A percentile compares a stretch with the other conserved stretches of the same genome.
phyloP scores from a whole-genome alignment of 2,888 invertebrate genomes.

The Cephus pulcher region DNA sequence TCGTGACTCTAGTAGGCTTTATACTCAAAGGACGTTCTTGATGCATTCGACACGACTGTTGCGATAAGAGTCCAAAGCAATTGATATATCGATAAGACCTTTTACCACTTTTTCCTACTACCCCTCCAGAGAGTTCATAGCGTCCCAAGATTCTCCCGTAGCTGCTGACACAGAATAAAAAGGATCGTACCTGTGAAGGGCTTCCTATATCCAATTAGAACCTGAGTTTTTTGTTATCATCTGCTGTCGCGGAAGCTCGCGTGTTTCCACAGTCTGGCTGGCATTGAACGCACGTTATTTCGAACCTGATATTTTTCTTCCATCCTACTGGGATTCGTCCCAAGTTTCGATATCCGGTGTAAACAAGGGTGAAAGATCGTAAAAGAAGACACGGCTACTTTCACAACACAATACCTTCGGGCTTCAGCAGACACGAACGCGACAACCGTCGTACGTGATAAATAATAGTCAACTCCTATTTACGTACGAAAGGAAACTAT shows the following conservation, averaged over 20 bases:
- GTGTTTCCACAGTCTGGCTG: neutral
- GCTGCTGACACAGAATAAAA: constrained; percentile 56
- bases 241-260: constrained; percentile 16
- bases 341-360: neutral
- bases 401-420: neutral
- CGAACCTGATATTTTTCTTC: neutral
- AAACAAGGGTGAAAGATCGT: neutral
- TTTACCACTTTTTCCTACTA: neutral
- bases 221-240: constrained; percentile 47
- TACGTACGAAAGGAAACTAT: constrained; percentile 20
- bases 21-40: neutral
- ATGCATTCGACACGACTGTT: neutral
- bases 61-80: neutral
- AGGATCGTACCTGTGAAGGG: constrained; percentile 41
- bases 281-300: neutral
- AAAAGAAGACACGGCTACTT: neutral
- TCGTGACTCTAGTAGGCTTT: neutral
- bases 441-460: neutral
- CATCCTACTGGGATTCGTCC: neutral
- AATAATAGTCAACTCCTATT: neutral
- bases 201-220: constrained; percentile 62
- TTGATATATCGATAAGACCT: neutral
- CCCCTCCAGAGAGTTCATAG: neutral
- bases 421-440: neutral
- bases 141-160: constrained; percentile 8